Evolutionary conservation across 2,797 vertebrate genomes (phyloP).

Genomic region (Hippoglossus hippoglossus): DNA sequence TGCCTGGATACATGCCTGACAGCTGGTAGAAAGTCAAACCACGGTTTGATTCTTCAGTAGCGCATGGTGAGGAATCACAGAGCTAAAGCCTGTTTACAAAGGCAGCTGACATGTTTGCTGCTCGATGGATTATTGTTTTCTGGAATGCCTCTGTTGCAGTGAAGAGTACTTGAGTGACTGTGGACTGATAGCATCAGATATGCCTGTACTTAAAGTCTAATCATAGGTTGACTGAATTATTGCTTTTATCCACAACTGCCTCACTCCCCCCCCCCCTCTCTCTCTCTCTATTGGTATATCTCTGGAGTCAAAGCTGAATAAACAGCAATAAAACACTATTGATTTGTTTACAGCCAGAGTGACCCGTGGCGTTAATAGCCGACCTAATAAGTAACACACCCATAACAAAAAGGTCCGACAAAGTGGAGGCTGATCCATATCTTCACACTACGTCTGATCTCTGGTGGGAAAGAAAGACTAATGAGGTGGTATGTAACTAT

Average conservation of each 20-base stretch:
- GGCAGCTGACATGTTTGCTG: not conserved
- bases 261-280: not conserved
- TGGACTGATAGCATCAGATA: conserved; percentile 5
- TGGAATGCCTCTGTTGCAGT: not conserved
- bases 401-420: conserved; percentile 1
- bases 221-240: conserved; percentile 37
- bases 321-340: conserved; percentile 36
- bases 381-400: conserved; percentile 5
- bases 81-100: not conserved
- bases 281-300: not conserved
- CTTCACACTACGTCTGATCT: conserved; percentile 7
- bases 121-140: not conserved
- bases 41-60: no score
- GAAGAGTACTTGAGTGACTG: conserved; percentile 5
- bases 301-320: conserved; percentile 26
- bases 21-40: not conserved
- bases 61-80: no score
- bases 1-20: not conserved
- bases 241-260: conserved; percentile 16
- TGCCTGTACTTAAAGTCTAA: conserved; percentile 15
- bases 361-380: conserved; percentile 26
- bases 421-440: not conserved
- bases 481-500: not conserved
- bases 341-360: conserved; percentile 42
- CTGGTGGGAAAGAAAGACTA: not conserved